Percentiles rank a stretch among this genome's conserved stretches.
Conservation (phyloP, 2,888 invertebrate species). For the Lithophane socia region DNA sequence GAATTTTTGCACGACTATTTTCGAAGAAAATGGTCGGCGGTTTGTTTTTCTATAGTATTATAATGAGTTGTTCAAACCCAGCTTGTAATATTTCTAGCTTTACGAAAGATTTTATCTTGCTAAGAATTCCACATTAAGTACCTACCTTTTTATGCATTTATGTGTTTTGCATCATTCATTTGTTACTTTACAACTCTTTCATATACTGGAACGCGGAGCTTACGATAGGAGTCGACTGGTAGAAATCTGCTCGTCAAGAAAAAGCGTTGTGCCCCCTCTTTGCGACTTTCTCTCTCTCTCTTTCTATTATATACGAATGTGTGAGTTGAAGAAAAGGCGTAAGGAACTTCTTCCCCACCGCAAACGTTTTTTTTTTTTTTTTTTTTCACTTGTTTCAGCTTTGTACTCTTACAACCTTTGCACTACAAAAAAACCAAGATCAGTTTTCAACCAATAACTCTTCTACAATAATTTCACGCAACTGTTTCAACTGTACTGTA, state of each 20-base stretch:
- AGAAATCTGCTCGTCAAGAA: no score
- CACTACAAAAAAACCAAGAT: no score
- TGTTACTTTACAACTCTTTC: not conserved
- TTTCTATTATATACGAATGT: no score
- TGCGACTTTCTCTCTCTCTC: no score
- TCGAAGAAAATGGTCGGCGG: not conserved
- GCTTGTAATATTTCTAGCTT: slow-evolving; percentile 16
- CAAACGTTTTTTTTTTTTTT: not conserved
- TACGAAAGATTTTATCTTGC: not conserved
- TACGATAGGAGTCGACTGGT: no score
- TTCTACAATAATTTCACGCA: not conserved
- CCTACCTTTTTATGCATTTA: not conserved
- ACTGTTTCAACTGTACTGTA: no score
- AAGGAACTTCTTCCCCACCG: no score
- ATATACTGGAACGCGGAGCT: not conserved
- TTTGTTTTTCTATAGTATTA: slow-evolving; percentile 15
- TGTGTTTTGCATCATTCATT: not conserved
- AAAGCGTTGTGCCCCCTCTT: no score
- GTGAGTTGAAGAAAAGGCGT: no score
- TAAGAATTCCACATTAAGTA: not conserved
- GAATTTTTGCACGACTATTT: slow-evolving; percentile 21
- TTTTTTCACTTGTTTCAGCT: not conserved
- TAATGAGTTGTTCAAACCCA: not conserved
- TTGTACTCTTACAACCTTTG: fast-evolving
- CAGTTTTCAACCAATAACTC: not conserved